These are phyloP conservation scores for Osmerus eperlanus DNA, from an alignment of 2,113 vertebrate species.

Conservation along the genomic window DNA sequence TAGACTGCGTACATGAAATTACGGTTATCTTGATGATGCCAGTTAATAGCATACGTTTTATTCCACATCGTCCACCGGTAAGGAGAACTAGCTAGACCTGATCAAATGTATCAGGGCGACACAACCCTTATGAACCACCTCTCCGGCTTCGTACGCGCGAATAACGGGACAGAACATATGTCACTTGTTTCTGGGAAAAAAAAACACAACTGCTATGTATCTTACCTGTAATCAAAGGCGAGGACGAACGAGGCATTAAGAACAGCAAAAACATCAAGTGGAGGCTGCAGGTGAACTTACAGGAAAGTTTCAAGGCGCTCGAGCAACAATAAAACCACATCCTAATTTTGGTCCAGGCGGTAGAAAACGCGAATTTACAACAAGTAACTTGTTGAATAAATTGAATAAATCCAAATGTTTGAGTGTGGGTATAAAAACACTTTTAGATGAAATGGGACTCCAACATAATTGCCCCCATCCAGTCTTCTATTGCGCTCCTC, in stretches of 20 bases:
- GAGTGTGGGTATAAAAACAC: background rate
- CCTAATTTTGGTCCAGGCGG: conserved; percentile 39
- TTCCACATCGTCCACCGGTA: background rate
- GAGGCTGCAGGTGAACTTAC: conserved; percentile 61
- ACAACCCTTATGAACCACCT: background rate
- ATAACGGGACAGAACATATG: background rate
- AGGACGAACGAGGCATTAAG: conserved; percentile 57
- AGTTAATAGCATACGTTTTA: background rate
- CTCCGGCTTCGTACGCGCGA: background rate
- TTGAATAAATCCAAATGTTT: conserved; percentile 12
- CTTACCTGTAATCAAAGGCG: conserved; percentile 76
- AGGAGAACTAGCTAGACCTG: background rate
- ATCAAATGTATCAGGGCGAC: background rate
- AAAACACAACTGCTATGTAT: conserved; percentile 10
- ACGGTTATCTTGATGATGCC: background rate
- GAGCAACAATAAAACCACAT: conserved; percentile 50
- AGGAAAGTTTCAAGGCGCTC: conserved; percentile 33
- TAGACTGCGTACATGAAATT: background rate
- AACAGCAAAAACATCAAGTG: conserved; percentile 58
- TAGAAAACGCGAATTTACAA: conserved; percentile 7
- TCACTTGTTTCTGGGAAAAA: background rate
- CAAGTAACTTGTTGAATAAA: conserved; percentile 1
- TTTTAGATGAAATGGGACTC: background rate
- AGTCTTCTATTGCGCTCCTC: background rate
- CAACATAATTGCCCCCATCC: conserved; percentile 16